Conservation (phyloP, 2,797 vertebrate species). For the Mormyrus proboscirostris region DNA sequence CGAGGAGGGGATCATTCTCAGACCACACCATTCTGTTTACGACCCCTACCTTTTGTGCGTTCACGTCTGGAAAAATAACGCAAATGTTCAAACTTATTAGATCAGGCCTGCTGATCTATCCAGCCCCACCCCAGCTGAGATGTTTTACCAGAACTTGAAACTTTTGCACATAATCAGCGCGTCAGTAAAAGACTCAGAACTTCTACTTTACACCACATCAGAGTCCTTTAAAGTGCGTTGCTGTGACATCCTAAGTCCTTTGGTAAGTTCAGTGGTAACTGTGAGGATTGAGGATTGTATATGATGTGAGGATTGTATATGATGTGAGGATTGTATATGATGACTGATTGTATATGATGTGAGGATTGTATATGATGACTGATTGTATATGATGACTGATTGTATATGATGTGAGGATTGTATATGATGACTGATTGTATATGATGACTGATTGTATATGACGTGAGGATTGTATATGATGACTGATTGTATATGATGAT, state of each 20-base stretch:
- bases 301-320: too few species aligned
- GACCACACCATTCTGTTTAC: not conserved
- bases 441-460: too few species aligned
- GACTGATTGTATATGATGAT: not conserved
- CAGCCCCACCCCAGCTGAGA: not conserved
- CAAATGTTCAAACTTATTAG: not conserved
- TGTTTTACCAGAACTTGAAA: not conserved
- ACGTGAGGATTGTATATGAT: not conserved
- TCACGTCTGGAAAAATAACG: not conserved
- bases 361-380: too few species aligned
- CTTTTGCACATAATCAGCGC: not conserved
- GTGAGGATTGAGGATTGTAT: not conserved
- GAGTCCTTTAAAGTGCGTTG: not conserved
- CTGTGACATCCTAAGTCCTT: not conserved
- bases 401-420: too few species aligned
- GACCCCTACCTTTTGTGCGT: not conserved
- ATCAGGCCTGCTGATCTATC: not conserved
- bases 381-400: too few species aligned
- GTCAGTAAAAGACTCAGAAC: not conserved
- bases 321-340: too few species aligned
- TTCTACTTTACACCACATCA: not conserved
- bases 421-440: too few species aligned
- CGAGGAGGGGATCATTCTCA: not conserved
- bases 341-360: too few species aligned
- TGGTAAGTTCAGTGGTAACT: not conserved